A percentile compares a stretch with the other conserved stretches of the same genome.
Evolutionary conservation across 2,797 vertebrate genomes (phyloP).

Genomic region (Rhincodon typus): DNA sequence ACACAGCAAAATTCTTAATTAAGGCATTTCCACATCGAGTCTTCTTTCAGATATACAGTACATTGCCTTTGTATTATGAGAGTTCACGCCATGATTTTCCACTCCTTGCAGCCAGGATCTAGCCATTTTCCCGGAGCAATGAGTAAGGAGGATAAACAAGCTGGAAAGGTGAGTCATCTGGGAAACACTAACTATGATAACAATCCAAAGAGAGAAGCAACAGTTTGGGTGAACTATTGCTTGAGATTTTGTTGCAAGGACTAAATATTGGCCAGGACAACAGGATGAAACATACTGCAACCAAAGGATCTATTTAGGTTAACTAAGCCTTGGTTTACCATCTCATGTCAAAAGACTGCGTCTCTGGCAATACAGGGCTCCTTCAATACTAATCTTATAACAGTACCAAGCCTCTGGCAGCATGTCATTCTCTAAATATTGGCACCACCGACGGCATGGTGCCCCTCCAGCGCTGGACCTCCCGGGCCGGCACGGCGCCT

Average conservation of each 20-base stretch:
- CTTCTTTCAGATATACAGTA: too few species aligned
- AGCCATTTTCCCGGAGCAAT: background rate
- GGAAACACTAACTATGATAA: background rate
- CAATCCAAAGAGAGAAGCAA: background rate
- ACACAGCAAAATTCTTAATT: background rate
- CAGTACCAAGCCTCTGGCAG: too few species aligned
- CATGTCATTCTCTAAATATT: too few species aligned
- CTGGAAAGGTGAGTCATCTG: background rate
- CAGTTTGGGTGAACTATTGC: background rate
- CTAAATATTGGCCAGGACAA: background rate
- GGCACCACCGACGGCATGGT: too few species aligned
- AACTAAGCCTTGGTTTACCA: background rate
- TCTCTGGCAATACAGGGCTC: background rate
- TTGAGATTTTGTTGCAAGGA: background rate
- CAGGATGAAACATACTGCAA: background rate
- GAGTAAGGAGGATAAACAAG: background rate
- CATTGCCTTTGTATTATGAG: too few species aligned
- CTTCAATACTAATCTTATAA: too few species aligned
- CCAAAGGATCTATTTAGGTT: background rate
- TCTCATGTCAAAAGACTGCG: background rate
- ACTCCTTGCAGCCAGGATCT: background rate
- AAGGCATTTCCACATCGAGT: background rate
- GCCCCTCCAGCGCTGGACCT: background rate
- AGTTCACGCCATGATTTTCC: background rate
- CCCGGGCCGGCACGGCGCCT: too few species aligned